These are phyloP conservation scores for Leptocoma aspasia DNA, from an alignment of 2,113 vertebrate genomes.

Conservation along the genomic window DNA sequence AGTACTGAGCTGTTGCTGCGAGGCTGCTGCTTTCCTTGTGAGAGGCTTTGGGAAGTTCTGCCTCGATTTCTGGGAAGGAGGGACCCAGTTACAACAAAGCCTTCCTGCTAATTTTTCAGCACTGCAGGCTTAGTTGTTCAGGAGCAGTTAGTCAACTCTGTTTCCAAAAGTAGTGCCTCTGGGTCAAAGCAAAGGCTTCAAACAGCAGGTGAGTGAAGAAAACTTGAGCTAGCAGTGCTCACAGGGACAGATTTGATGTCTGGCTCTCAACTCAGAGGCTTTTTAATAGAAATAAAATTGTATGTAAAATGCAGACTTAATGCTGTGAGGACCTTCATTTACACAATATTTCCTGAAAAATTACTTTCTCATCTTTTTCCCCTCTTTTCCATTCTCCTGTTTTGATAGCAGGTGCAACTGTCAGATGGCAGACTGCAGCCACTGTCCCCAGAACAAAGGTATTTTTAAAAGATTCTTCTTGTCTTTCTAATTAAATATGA, in stretches of 20 bases:
- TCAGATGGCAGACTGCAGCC: conserved; percentile 71
- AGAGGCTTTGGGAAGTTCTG: neutral
- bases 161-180: neutral
- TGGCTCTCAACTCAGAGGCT: neutral
- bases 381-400: neutral
- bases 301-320: neutral
- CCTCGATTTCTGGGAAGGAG: neutral
- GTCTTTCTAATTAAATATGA: neutral
- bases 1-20: neutral
- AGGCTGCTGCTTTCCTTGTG: neutral
- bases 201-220: neutral
- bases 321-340: neutral
- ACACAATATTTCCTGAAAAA: neutral
- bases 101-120: neutral
- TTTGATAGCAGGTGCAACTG: conserved; percentile 66
- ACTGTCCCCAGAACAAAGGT: conserved; percentile 78
- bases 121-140: neutral
- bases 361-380: neutral
- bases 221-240: neutral
- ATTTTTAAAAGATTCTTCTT: neutral
- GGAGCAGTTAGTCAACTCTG: neutral
- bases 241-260: neutral
- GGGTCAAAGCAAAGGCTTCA: neutral
- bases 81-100: neutral
- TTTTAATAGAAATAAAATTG: neutral